A percentile compares a stretch with the other conserved stretches of the same genome.
Conservation (phyloP, 2,888 invertebrate genomes). For the Salticus scenicus region DNA sequence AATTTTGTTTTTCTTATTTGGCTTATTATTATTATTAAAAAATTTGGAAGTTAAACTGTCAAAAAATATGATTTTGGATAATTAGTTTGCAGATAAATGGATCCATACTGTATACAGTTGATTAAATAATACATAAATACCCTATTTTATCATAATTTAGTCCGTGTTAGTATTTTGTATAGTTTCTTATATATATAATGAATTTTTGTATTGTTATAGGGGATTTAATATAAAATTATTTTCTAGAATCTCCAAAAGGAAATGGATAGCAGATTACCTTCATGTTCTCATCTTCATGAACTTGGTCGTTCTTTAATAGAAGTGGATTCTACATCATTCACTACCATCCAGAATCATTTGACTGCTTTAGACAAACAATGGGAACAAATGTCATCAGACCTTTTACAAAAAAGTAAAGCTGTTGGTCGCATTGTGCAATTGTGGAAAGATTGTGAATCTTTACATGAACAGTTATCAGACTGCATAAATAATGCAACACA, state of each 20-base stretch:
- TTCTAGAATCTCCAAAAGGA: conserved; percentile 42
- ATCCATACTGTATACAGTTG: too few species aligned
- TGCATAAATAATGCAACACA: conserved; percentile 37
- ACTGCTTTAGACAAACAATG: conserved; percentile 86
- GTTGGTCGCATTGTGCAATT: conserved; percentile 30
- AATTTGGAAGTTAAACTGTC: too few species aligned
- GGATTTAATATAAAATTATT: too few species aligned
- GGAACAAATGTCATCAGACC: conserved; percentile 80
- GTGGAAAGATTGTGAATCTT: conserved; percentile 60
- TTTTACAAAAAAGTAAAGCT: conserved; percentile 50
- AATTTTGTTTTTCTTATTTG: too few species aligned
- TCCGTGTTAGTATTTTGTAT: too few species aligned
- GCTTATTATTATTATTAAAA: too few species aligned
- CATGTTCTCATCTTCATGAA: conserved; percentile 42
- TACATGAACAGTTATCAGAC: conserved; percentile 35
- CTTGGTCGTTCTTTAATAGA: conserved; percentile 65
- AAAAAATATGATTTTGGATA: too few species aligned
- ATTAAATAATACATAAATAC: too few species aligned
- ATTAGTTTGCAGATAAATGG: too few species aligned
- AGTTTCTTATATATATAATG: too few species aligned
- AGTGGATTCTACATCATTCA: conserved; percentile 76
- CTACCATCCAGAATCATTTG: conserved; percentile 86
- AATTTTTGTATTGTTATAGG: too few species aligned
- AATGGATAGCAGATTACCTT: conserved; percentile 33
- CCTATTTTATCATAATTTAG: too few species aligned